Conservation (phyloP, 2,888 invertebrate species). For the Vesta saturnalis region DNA sequence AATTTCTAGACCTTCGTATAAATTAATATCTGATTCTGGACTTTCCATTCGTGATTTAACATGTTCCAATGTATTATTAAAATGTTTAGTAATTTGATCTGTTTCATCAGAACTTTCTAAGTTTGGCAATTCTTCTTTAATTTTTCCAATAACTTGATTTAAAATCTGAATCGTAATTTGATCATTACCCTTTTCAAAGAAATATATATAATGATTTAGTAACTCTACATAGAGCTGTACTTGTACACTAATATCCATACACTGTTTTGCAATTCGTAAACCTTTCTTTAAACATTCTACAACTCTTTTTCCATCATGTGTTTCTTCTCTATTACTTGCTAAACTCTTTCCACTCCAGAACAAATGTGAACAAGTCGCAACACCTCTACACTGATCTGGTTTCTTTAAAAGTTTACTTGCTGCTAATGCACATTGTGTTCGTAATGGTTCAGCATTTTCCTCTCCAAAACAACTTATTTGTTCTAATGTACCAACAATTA, state of each 20-base stretch:
- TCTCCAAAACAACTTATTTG: slow-evolving; percentile 94
- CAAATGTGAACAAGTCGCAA: slow-evolving; percentile 92
- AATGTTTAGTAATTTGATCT: slow-evolving; percentile 95
- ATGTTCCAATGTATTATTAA: slow-evolving; percentile 89
- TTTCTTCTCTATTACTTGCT: slow-evolving; percentile 64
- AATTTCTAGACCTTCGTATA: slow-evolving; percentile 71
- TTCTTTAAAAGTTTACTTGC: slow-evolving; percentile 97
- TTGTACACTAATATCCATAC: slow-evolving; percentile 97
- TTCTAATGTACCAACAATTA: slow-evolving; percentile 95
- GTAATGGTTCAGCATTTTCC: slow-evolving; percentile 96
- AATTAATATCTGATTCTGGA: slow-evolving; percentile 69
- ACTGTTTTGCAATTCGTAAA: slow-evolving; percentile 94
- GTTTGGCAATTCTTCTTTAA: slow-evolving; percentile 92
- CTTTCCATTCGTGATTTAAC: slow-evolving; percentile 76
- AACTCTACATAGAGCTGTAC: slow-evolving; percentile 96
- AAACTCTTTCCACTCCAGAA: slow-evolving; percentile 92
- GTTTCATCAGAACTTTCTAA: slow-evolving; percentile 95
- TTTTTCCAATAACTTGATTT: slow-evolving; percentile 87
- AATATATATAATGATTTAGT: slow-evolving; percentile 92
- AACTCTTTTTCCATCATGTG: slow-evolving; percentile 91
- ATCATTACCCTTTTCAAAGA: slow-evolving; percentile 82
- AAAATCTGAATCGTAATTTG: slow-evolving; percentile 59
- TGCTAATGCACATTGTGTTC: slow-evolving; percentile 95
- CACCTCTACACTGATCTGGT: slow-evolving; percentile 97
- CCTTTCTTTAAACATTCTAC: slow-evolving; percentile 96